phyloP scores from a whole-genome alignment of 1,140 invertebrate species.

The Pissodes strobi region DNA sequence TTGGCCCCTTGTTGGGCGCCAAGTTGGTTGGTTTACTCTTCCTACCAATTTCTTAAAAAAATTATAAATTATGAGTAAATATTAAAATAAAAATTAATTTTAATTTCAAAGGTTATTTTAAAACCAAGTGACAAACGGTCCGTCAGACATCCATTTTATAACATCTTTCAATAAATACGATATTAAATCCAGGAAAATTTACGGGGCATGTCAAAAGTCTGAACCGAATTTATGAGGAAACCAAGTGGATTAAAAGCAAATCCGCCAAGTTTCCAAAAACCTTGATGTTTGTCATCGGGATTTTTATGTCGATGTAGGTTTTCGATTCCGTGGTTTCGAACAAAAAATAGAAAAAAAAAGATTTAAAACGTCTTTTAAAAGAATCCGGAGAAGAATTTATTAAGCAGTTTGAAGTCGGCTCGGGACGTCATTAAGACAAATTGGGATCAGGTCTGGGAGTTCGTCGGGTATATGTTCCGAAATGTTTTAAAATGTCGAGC shows the following conservation, averaged over 20 bases:
- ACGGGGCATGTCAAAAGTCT: constrained; percentile 1
- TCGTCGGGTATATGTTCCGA: constrained; percentile 3
- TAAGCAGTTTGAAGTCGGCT: no score
- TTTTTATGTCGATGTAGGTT: constrained; percentile 11
- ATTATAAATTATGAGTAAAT: no score
- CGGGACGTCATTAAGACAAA: constrained; percentile 16
- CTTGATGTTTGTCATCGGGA: constrained; percentile 1
- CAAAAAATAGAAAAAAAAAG: constrained; percentile 9
- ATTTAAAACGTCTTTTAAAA: constrained; percentile 7
- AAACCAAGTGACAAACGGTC: background rate
- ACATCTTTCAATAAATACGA: constrained; percentile 13
- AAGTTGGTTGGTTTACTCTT: no score
- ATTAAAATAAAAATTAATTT: no score
- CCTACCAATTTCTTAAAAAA: no score
- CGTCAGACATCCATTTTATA: constrained; percentile 5
- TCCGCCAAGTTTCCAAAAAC: background rate
- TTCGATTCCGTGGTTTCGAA: constrained; percentile 13
- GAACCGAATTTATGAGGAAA: constrained; percentile 9
- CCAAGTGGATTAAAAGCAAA: constrained; percentile 5
- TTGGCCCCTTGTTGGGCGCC: no score
- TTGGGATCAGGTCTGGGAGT: constrained; percentile 20
- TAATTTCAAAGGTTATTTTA: no score
- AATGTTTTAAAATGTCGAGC: background rate
- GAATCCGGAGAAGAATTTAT: constrained; percentile 10
- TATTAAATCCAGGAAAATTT: constrained; percentile 12